Evolutionary conservation across 2,797 vertebrate genomes (phyloP).

Genomic region (Molothrus aeneus): DNA sequence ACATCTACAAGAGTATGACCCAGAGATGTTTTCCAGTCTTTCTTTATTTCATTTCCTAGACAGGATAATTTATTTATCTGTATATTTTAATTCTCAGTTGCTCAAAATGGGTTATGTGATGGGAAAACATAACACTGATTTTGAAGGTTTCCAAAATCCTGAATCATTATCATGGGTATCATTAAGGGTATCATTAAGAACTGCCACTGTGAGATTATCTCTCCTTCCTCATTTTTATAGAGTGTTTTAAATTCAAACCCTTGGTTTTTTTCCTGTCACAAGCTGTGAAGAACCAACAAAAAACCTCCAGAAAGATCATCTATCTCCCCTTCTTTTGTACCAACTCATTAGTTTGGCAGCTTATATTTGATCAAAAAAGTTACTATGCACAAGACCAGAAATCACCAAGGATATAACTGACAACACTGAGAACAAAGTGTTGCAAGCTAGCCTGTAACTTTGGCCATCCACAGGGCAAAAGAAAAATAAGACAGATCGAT

Average conservation of each 20-base stretch:
- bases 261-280: not conserved
- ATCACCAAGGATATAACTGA: not conserved
- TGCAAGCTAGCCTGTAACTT: not conserved
- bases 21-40: not conserved
- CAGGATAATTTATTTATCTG: too few relatives aligned
- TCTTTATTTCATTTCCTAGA: not conserved
- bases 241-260: not conserved
- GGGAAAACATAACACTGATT: not conserved
- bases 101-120: not conserved
- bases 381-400: not conserved
- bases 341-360: not conserved
- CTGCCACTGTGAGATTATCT: not conserved
- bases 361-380: not conserved
- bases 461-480: not conserved
- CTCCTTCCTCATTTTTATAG: not conserved
- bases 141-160: not conserved
- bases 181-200: not conserved
- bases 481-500: not conserved
- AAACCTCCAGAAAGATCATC: not conserved
- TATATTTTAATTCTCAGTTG: not conserved
- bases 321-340: not conserved
- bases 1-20: rapidly evolving
- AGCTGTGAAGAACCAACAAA: not conserved
- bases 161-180: not conserved
- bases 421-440: not conserved